Base-by-base conservation (phyloP, 2,113 vertebrate species). In the Sakesphorus luctuosus region DNA sequence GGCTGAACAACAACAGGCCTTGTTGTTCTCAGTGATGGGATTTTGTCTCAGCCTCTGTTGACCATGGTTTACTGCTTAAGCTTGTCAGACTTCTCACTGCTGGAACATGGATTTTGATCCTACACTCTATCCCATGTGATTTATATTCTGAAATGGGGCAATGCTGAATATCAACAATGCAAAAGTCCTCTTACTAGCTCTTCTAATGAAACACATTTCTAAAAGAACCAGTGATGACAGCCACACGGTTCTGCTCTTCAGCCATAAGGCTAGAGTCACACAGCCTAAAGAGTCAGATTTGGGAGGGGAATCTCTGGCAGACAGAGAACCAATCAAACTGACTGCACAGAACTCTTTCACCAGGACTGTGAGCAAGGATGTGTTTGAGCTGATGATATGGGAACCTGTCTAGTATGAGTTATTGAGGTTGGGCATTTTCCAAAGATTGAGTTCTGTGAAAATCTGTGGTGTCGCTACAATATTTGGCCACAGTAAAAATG, bases 401-500 rank as follows among this genome's bases (percentile, higher is more conserved):
- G 61, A 84, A 65, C 16, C 56, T 84, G 47, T 40, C 18, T 43
- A 68, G 15, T 15, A 23, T 4, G 7, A 72, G 31, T 74, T 78
- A 55, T 2, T 50, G 49, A 40, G 18, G 10, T 5, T 84, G 71
- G n/a, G 9, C 2, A 6, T 89, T 78, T 94, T 84, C 52, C 67
- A 83, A 47, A 53, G 25, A 9, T 13, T 62, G 18, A 81, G 53
- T 40, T 88, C 33, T 68, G 18, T 63, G 43, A 86, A 83, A 75
- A 80, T 31, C 17, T 28, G 21, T 76, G 46, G 3, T 18, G 36
- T 28, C n/a, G 36, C 11, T 0, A 0, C 8, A 62, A 24, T n/a
- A 68, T 85, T 68, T 87, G 36, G 7, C 47, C 47, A 19, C 10
- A 44, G 40, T 68, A 18, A 84, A 40, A 73, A 73, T n/a, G 8